These are phyloP conservation scores for Trematomus bernacchii DNA, from an alignment of 2,797 vertebrate species.

Conservation along the genomic window DNA sequence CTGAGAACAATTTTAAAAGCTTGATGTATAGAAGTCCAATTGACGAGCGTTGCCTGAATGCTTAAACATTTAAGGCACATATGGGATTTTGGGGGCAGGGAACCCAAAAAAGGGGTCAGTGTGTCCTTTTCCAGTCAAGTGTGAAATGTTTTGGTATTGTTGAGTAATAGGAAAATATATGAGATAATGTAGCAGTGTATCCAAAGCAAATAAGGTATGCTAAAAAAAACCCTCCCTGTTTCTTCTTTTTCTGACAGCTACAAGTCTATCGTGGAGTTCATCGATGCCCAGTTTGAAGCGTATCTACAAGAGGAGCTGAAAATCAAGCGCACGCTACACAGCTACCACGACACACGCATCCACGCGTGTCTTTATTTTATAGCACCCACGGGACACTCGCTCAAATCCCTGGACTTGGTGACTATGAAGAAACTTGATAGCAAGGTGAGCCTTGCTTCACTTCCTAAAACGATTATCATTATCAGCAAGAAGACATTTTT, in stretches of 20 bases:
- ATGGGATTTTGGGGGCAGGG: not conserved
- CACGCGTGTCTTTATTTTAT: conserved; percentile 98
- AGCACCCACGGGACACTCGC: conserved; percentile 95
- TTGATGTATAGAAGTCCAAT: too few species aligned
- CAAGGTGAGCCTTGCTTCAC: conserved; percentile 87
- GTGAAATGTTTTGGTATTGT: not conserved
- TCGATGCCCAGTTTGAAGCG: conserved; percentile 96
- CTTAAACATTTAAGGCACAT: not conserved
- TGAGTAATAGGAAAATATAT: not conserved
- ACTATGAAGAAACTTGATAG: conserved; percentile 99
- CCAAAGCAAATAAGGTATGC: not conserved
- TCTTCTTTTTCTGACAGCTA: conserved; percentile 84
- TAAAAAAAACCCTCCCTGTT: not conserved
- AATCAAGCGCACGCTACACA: conserved; percentile 96
- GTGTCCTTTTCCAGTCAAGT: not conserved
- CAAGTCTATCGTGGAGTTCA: conserved; percentile 98
- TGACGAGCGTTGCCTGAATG: not conserved
- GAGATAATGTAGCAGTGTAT: not conserved
- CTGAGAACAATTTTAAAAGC: too few species aligned
- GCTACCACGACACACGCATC: conserved; percentile 96
- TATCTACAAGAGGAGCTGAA: conserved; percentile 98
- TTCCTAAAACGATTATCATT: not conserved
- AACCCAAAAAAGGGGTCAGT: not conserved
- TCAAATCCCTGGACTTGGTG: conserved; percentile 97
- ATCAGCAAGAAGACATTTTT: not conserved